A percentile compares a stretch with the other conserved stretches of the same genome.
These are phyloP conservation scores for Electrona antarctica DNA, from an alignment of 2,113 vertebrate species.

Conservation along the genomic window DNA sequence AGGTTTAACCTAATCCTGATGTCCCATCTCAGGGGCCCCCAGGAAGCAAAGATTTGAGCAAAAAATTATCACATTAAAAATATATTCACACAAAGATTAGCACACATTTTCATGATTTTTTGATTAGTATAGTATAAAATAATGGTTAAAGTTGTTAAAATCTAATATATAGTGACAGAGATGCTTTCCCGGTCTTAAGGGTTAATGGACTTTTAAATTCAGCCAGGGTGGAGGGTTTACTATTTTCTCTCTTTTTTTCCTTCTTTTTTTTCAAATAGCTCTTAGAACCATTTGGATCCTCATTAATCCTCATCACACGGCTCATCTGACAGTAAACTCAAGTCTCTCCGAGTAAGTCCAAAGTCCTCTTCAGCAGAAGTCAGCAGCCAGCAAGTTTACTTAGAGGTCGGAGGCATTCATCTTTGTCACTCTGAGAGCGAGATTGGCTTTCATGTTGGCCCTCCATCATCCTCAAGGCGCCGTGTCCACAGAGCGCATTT, in stretches of 20 bases:
- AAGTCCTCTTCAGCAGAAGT: conserved; percentile 52
- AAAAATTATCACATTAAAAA: no score
- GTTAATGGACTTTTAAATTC: conserved; percentile 60
- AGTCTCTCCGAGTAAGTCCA: conserved; percentile 41
- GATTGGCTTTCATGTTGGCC: conserved; percentile 26
- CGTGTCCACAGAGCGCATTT: neutral
- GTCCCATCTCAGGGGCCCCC: no score
- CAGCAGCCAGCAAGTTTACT: conserved; percentile 46
- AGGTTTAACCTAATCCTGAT: no score
- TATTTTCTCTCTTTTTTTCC: conserved; percentile 10
- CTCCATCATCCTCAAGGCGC: conserved; percentile 31
- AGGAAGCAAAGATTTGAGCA: no score
- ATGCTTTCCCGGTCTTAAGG: no score
- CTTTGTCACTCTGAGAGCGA: conserved; percentile 52
- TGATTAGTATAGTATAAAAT: no score
- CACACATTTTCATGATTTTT: no score
- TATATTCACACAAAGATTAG: no score
- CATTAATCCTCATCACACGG: conserved; percentile 63
- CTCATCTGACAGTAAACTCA: conserved; percentile 40
- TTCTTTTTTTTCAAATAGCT: conserved; percentile 30
- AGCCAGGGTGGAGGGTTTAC: conserved; percentile 3
- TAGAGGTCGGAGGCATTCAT: conserved; percentile 60
- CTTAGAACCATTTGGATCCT: conserved; percentile 52
- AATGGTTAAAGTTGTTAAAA: no score
- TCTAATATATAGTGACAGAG: no score